Base-by-base conservation (phyloP, 1,140 invertebrate species). In the Sitophilus oryzae region DNA sequence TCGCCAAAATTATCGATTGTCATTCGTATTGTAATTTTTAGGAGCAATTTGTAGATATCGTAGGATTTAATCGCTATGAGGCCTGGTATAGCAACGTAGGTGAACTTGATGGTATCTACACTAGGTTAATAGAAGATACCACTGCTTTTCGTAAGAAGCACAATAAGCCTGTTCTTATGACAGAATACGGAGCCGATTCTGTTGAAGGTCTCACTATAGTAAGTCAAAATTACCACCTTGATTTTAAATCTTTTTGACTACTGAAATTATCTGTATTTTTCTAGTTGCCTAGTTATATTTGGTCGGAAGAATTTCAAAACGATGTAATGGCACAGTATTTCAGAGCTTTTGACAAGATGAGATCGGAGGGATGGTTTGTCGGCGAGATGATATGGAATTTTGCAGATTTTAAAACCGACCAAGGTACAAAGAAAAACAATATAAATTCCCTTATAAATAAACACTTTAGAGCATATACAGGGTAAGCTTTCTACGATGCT, bases 351-450 rank as follows among this genome's bases (percentile, higher is more conserved):
- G 93, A 97, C 72, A 71, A 72, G 30, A 67, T 96, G n/a, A 78
- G 88, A 51, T 69, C 73, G 1, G 74, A 82, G 59, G 82, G 84
- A 3, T 92, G 86, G 72, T 91, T 97, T 59, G 82, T 91, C 45
- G 94, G 94, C 5, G 94, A 97, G 77, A 93, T 96, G 76, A 89
- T 96, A 37, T 98, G 95, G 95, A 97, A 96, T 70, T 97, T 97
- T 76, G 93, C 86, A 1, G 87, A 89, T 66, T 89, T 89, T 62
- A 84, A 84, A 61, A 89, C 87, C 20, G 82, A 80, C 18, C 83
- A 62, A 57, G 44, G 63, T 64, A 30, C n/a, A n/a, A n/a, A n/a
- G n/a, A n/a, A n/a, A n/a, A n/a, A n/a, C n/a, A n/a, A n/a, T n/a
- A n/a, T n/a, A n/a, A n/a, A n/a, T n/a, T n/a, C n/a, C n/a, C n/a